phyloP scores from a whole-genome alignment of 2,113 vertebrate species.

The Athene noctua region DNA sequence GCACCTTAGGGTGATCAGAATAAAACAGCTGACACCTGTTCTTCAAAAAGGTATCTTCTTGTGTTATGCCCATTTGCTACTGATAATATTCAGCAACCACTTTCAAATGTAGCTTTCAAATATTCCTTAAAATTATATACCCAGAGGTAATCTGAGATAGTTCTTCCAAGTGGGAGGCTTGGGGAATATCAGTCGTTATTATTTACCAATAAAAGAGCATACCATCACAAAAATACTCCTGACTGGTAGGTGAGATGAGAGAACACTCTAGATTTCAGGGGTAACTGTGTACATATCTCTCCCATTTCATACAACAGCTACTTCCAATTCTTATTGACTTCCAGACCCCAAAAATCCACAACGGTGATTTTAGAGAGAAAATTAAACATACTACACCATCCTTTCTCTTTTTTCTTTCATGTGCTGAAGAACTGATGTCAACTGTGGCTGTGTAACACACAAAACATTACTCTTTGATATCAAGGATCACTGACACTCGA shows the following conservation, averaged over 20 bases:
- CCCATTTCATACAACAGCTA: not conserved
- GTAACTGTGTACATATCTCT: not conserved
- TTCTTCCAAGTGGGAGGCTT: not conserved
- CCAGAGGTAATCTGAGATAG: not conserved
- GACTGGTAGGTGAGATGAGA: not conserved
- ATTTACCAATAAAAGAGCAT: not conserved
- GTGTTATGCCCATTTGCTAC: not conserved
- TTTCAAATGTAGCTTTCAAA: not conserved
- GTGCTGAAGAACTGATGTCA: not conserved
- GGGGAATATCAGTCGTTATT: not conserved
- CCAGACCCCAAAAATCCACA: not conserved
- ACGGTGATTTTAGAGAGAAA: not conserved
- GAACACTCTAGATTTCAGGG: not conserved
- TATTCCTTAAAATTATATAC: not conserved
- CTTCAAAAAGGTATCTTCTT: not conserved
- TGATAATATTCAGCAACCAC: not conserved
- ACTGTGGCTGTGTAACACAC: not conserved
- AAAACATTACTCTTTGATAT: not conserved
- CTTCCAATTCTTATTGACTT: not conserved
- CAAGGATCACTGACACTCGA: not conserved
- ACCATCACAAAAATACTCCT: not conserved
- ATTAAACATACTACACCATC: not conserved
- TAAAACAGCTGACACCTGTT: not conserved
- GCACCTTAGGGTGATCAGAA: not conserved
- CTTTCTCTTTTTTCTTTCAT: not conserved